Conservation (phyloP, 2,888 invertebrate genomes). For the Drosophila vallismaia region DNA sequence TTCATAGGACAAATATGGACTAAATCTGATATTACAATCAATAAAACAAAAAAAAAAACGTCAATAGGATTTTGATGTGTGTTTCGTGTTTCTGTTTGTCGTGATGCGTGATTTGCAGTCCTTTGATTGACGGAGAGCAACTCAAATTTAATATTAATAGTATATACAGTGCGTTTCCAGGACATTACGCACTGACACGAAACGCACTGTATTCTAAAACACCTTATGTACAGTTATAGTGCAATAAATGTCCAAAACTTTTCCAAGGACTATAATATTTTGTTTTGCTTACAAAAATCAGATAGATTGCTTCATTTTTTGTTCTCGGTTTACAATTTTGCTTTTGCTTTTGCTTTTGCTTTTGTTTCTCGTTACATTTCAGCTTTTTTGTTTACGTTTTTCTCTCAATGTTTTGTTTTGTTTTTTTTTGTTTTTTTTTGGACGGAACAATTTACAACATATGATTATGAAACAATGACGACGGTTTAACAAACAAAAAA, state of each 20-base stretch:
- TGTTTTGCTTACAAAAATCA: conserved; percentile 29
- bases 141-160: conserved; percentile 26
- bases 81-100: conserved; percentile 3
- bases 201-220: conserved; percentile 31
- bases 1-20: too few relatives aligned
- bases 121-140: conserved; percentile 29
- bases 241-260: conserved; percentile 25
- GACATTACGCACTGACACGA: neutral
- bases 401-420: conserved; percentile 25
- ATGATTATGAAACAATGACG: conserved; percentile 76
- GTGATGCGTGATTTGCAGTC: conserved; percentile 17
- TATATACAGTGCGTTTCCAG: conserved; percentile 13
- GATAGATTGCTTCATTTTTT: conserved; percentile 4
- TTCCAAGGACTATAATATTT: conserved; percentile 33
- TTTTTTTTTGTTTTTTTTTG: conserved; percentile 57
- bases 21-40: too few relatives aligned
- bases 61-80: conserved; percentile 6
- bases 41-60: too few relatives aligned
- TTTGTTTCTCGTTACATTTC: conserved; percentile 35
- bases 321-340: conserved; percentile 1
- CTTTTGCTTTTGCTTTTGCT: conserved; percentile 5
- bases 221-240: conserved; percentile 38
- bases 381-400: conserved; percentile 33
- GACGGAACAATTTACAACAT: conserved; percentile 79
- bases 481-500: conserved; percentile 47